These are phyloP conservation scores for Oopsacas minuta DNA, from an alignment of 37 sponge, comb jelly and placozoan genomes.

Conservation along the genomic window DNA sequence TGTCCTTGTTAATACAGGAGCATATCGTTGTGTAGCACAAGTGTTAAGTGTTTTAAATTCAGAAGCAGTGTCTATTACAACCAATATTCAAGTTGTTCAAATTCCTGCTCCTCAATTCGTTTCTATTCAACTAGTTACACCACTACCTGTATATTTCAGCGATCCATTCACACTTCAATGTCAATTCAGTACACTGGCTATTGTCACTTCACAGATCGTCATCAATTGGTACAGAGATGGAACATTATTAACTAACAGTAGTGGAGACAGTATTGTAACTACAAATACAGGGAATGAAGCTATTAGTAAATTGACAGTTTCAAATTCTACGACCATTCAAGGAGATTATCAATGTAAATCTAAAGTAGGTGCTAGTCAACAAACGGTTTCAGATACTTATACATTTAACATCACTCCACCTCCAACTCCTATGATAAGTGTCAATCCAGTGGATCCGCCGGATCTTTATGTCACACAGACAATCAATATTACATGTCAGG, in stretches of 20 bases:
- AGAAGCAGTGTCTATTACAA: too few relatives aligned
- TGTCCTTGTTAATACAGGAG: neutral
- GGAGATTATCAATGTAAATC: neutral
- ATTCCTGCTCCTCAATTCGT: constrained; percentile 7
- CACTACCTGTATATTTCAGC: neutral
- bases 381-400: neutral
- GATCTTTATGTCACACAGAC: too few relatives aligned
- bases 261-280: neutral
- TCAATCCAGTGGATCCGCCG: too few relatives aligned
- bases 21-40: neutral
- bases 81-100: too few relatives aligned
- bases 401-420: neutral
- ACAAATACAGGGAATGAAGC: neutral
- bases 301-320: neutral
- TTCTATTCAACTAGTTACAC: neutral
- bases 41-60: neutral
- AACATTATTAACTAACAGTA: neutral
- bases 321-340: neutral
- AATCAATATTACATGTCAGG: too few relatives aligned
- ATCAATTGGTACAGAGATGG: neutral
- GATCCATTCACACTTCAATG: neutral
- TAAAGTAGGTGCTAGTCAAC: neutral
- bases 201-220: neutral
- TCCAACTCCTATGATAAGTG: too few relatives aligned
- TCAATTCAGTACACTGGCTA: neutral